phyloP scores from a whole-genome alignment of 2,113 vertebrate species.

The Rhinichthys klamathensis region DNA sequence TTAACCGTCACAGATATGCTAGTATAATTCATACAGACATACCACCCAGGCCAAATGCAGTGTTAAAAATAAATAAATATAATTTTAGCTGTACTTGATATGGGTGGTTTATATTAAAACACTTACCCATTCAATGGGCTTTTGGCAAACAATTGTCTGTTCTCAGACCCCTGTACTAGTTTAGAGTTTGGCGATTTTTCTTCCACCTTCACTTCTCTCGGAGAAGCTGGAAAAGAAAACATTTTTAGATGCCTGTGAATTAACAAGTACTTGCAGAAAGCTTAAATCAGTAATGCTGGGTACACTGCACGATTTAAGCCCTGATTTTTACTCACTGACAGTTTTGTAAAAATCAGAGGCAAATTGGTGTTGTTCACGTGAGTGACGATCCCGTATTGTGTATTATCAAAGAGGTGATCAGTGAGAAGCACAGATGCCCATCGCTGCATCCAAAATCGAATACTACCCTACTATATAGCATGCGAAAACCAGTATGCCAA shows the following conservation, averaged over 20 bases:
- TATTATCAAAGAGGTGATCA: too few relatives aligned
- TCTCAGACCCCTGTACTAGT: conserved; percentile 86
- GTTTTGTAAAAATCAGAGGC: too few relatives aligned
- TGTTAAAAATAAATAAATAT: background rate
- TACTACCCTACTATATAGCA: too few relatives aligned
- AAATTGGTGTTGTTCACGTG: too few relatives aligned
- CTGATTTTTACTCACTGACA: too few relatives aligned
- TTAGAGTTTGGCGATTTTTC: conserved; percentile 86
- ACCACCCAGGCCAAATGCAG: background rate
- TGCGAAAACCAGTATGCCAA: too few relatives aligned
- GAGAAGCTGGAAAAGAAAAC: conserved; percentile 76
- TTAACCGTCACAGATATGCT: background rate
- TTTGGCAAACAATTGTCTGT: conserved; percentile 83
- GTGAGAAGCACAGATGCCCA: too few relatives aligned
- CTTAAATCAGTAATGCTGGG: too few relatives aligned
- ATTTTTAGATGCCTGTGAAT: background rate
- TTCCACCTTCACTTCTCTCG: conserved; percentile 87
- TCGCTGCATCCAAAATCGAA: too few relatives aligned
- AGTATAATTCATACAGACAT: background rate
- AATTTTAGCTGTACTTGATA: background rate
- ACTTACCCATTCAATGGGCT: conserved; percentile 93
- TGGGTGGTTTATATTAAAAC: background rate
- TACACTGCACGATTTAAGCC: too few relatives aligned
- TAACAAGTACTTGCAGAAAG: background rate
- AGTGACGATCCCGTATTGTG: too few relatives aligned